phyloP scores from a whole-genome alignment of 2,113 vertebrate species.

The Ciconia maguari region DNA sequence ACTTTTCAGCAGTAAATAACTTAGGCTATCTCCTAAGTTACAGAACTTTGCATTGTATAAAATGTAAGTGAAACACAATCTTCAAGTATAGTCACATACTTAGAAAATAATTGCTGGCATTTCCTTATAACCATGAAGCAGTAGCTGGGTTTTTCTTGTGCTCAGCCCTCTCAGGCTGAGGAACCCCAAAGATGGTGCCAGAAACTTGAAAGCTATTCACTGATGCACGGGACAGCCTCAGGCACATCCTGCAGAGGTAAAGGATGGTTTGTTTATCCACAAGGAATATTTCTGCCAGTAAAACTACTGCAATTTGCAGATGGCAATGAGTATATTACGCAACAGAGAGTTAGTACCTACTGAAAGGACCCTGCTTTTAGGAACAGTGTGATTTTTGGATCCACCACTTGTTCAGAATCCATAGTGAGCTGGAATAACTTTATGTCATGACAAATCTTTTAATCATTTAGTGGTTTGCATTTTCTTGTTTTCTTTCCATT shows the following conservation, averaged over 20 bases:
- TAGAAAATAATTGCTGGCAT: not conserved
- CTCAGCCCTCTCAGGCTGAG: not conserved
- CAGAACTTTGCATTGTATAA: not conserved
- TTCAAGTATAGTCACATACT: not conserved
- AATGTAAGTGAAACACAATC: not conserved
- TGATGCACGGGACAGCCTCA: not conserved
- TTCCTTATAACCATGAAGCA: not conserved
- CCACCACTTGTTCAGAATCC: not conserved
- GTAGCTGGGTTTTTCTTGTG: not conserved
- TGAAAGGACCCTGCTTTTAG: not conserved
- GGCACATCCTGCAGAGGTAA: not conserved
- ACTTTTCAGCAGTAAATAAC: not conserved
- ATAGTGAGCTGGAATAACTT: not conserved
- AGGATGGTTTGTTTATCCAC: not conserved
- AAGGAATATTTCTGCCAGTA: not conserved
- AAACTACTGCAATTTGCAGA: not conserved
- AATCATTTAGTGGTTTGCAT: not conserved
- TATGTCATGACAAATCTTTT: not conserved
- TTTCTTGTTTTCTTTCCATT: not conserved
- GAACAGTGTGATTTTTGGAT: not conserved
- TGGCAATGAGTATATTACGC: not conserved
- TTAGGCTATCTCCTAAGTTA: not conserved
- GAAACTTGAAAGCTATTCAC: not conserved
- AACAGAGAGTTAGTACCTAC: not conserved
- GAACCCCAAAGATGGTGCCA: not conserved